Percentiles rank a stretch among this genome's conserved stretches.
Conservation (phyloP, 2,113 vertebrate species). For the Rhadina sibilatrix region DNA sequence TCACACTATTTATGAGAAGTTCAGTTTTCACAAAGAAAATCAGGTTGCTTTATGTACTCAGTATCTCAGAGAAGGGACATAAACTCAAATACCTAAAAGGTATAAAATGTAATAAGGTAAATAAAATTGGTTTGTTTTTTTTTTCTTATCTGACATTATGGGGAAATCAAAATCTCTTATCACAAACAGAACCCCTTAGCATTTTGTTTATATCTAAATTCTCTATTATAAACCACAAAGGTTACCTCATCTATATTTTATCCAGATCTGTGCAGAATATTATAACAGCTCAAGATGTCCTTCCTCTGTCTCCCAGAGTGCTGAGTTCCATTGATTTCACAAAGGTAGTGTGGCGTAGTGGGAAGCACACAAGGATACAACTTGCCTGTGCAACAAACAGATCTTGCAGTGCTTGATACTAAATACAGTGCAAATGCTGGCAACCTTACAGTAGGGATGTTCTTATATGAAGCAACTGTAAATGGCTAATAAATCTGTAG, state of each 20-base stretch:
- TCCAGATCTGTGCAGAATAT: neutral
- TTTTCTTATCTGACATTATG: neutral
- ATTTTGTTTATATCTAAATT: neutral
- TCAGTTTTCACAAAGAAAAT: neutral
- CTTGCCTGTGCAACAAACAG: neutral
- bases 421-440: neutral
- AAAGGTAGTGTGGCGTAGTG: accelerated
- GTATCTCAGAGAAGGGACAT: neutral
- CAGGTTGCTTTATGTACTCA: neutral
- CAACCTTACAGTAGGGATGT: neutral
- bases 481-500: neutral
- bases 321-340: neutral
- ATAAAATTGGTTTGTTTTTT: accelerated
- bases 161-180: neutral
- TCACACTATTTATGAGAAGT: neutral
- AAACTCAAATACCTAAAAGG: neutral
- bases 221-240: neutral
- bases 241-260: neutral
- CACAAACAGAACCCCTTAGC: neutral
- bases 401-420: neutral
- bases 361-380: neutral
- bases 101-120: neutral
- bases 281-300: neutral
- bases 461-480: neutral
- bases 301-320: neutral